phyloP scores from a whole-genome alignment of 2,113 vertebrate genomes.

The Atlantisia rogersi region DNA sequence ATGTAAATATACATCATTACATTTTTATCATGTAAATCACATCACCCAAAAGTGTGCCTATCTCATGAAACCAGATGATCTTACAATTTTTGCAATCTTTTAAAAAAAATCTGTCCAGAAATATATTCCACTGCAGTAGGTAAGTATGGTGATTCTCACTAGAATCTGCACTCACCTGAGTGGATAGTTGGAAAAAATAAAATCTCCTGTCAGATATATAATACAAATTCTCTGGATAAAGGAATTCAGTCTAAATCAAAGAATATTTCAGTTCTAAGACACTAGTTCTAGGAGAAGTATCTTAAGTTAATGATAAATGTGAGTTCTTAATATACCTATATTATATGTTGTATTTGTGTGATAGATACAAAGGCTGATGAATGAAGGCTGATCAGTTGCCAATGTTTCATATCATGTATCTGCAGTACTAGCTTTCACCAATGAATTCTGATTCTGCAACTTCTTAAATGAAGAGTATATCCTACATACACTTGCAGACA shows the following conservation, averaged over 20 bases:
- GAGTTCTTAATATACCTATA: not conserved
- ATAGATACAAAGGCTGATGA: not conserved
- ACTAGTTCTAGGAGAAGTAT: not conserved
- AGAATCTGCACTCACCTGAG: not conserved
- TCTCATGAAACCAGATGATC: not conserved
- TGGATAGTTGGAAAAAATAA: not conserved
- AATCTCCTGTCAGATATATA: not conserved
- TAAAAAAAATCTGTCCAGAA: not conserved
- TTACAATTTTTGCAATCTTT: not conserved
- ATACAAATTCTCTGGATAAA: not conserved
- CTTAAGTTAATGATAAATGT: not conserved
- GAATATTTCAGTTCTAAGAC: not conserved
- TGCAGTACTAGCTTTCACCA: not conserved
- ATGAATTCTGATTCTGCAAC: not conserved
- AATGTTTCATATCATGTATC: not conserved
- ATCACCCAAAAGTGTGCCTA: not conserved
- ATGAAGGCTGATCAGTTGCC: not conserved
- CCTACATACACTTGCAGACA: not conserved
- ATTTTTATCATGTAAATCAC: not conserved
- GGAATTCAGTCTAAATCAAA: accelerated
- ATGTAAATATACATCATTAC: not conserved
- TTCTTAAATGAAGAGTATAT: not conserved
- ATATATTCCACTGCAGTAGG: not conserved
- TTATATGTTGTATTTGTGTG: not conserved
- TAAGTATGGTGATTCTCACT: not conserved